Base-by-base conservation (phyloP, 2,888 invertebrate species). In the Thysanoteuthis rhombus region DNA sequence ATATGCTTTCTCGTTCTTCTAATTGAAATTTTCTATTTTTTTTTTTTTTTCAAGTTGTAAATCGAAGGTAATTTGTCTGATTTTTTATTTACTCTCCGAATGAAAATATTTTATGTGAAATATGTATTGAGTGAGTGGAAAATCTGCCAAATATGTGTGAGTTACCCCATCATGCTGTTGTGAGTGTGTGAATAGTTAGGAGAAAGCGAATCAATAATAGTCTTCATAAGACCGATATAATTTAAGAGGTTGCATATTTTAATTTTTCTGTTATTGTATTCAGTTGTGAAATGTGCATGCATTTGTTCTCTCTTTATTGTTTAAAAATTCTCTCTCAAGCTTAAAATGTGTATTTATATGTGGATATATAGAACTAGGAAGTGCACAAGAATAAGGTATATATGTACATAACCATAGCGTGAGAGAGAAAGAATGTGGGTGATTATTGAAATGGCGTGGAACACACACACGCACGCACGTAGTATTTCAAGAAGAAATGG, bases 161-260 rank as follows among this genome's bases (percentile, higher is more conserved):
- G n/a, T 75, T 75, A 75, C 16, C n/a, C n/a, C 10, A 75, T 75
- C 75, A 4, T 75, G n/a, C 75, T 36, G 75, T 75, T 75, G 32
- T 75, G 75, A 36, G 75, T n/a, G 75, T 75, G n/a, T 75, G 75
- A n/a, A 6, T 32, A 36, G 10, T 12, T 36, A 16, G 16, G n/a
- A n/a, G n/a, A 75, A 75, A 75, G n/a, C 4, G n/a, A 75, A 75
- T 75, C n/a, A 75, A 75, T n/a, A n/a, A n/a, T 75, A n/a, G n/a
- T 75, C 75, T 19, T 75, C n/a, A 75, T 75, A 75, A 75, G n/a
- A 75, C 75, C 75, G 75, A 75, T 75, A 75, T 75, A 75, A 75
- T 75, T 75, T 75, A 75, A 75, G 75, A n/a, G 75, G n/a, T 75
- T 75, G 75, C 75, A 75, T 75, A 75, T 75, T 75, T 75, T 75